A percentile compares a stretch with the other conserved stretches of the same genome.
Conservation (phyloP, 2,797 vertebrate genomes). For the Sebastes paucispinis region DNA sequence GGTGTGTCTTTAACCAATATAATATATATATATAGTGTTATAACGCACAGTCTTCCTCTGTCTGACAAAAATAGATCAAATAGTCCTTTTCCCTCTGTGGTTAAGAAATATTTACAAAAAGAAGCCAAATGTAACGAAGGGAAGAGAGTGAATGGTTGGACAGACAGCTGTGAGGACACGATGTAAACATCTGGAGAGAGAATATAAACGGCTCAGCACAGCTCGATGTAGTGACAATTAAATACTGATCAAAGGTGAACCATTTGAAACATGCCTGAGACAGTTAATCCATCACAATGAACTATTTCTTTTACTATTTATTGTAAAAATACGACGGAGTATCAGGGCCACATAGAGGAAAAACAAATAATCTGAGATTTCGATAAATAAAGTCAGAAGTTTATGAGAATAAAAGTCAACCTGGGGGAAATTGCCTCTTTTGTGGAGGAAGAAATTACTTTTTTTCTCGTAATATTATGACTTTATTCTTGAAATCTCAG, state of each 20-base stretch:
- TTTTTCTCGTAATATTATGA: too few relatives aligned
- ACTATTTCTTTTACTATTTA: too few relatives aligned
- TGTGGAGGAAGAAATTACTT: too few relatives aligned
- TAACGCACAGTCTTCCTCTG: constrained; percentile 23
- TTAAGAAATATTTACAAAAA: constrained; percentile 70
- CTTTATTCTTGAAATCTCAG: too few relatives aligned
- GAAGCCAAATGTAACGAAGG: constrained; percentile 29
- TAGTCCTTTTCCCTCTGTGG: constrained; percentile 16
- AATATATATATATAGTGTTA: background rate
- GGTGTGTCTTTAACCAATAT: constrained; percentile 15
- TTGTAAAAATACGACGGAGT: too few relatives aligned
- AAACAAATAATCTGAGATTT: too few relatives aligned
- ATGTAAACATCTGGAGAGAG: background rate
- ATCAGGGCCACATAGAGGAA: accelerated
- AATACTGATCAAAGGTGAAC: background rate
- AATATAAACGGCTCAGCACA: background rate
- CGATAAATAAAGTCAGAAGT: too few relatives aligned
- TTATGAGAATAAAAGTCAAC: too few relatives aligned
- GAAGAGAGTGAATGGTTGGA: constrained; percentile 6
- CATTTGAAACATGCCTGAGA: background rate
- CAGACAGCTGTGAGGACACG: background rate
- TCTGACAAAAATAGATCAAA: constrained; percentile 72
- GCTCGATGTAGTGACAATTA: background rate
- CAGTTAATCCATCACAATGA: background rate
- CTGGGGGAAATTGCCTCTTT: too few relatives aligned